Evolutionary conservation across 2,113 vertebrate species (phyloP), one percentile per base, ranked within the genome.

Genomic region (Myotis lucifugus): DNA sequence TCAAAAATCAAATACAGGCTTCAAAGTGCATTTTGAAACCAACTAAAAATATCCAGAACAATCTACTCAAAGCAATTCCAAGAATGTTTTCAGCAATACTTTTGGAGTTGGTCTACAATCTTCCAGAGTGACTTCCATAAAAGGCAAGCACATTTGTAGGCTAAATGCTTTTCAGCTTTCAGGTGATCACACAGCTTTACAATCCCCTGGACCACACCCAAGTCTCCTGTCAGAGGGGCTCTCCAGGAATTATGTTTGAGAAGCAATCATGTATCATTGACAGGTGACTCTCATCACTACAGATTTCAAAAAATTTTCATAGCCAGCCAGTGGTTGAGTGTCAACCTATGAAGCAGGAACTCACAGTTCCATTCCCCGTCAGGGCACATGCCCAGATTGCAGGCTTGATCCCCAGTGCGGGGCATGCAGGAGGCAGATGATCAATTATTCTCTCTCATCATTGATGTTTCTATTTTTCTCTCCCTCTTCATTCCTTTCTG

Each of bases 31-130:
- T 86, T 92, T 73, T 78, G 56, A 95, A 86, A 91, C 11, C 48
- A 78, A 50, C 61, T 67, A 91, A 93, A 95, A 91, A 73, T 79
- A 91, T 82, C 67, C 52, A 81, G 42, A 94, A 81, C 2, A 52
- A 81, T 25, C 52, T 23, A 79, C 72, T 64, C 69, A 84, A 95
- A 95, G 85, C 15, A 85, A 86, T 86, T 92, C 40, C 40, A 83
- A 91, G 93, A 74, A 56, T 83, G 18, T 54, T 90, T 93, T 88
- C 46, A 48, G 64, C 27, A 66, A 84, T 54, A 76, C 70, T 95
- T 92, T 59, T 87, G 25, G n/a, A 73, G 73, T n/a, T 37, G 54
- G 67, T 89, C 87, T 89, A 52, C 4, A 61, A 19, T 52, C 69
- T 70, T 64, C 23, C 42, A 74, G 32, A 87, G n/a, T 50, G 34